Conservation (phyloP, 2,888 invertebrate species). For the Phorcus lineatus region DNA sequence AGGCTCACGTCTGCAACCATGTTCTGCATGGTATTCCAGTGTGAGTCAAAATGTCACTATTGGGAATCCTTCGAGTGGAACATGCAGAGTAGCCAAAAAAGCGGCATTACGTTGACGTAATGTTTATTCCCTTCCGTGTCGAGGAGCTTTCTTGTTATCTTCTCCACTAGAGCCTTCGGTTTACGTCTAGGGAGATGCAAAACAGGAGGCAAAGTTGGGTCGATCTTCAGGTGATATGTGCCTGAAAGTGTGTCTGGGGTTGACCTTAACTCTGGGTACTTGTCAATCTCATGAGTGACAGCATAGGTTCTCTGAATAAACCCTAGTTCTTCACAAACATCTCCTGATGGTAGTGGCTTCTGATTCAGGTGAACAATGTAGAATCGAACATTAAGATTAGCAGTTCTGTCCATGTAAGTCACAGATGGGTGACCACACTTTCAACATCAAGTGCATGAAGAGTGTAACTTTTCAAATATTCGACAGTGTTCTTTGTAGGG, state of each 20-base stretch:
- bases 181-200: neutral
- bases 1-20: no score
- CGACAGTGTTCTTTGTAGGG: no score
- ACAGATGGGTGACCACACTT: neutral
- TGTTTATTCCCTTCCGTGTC: neutral
- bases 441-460: no score
- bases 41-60: no score
- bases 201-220: neutral
- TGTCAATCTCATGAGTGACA: no score
- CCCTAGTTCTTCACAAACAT: neutral
- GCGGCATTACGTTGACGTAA: no score
- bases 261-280: neutral
- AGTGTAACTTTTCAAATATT: no score
- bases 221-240: neutral
- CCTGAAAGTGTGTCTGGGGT: neutral
- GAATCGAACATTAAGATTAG: neutral
- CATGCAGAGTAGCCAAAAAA: no score
- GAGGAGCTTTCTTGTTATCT: neutral
- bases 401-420: neutral
- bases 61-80: no score
- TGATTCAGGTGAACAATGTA: neutral
- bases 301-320: no score
- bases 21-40: no score
- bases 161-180: neutral
- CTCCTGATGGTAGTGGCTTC: neutral